These are phyloP conservation scores for Drosophila merina DNA, from an alignment of 2,888 invertebrate species.

Conservation along the genomic window DNA sequence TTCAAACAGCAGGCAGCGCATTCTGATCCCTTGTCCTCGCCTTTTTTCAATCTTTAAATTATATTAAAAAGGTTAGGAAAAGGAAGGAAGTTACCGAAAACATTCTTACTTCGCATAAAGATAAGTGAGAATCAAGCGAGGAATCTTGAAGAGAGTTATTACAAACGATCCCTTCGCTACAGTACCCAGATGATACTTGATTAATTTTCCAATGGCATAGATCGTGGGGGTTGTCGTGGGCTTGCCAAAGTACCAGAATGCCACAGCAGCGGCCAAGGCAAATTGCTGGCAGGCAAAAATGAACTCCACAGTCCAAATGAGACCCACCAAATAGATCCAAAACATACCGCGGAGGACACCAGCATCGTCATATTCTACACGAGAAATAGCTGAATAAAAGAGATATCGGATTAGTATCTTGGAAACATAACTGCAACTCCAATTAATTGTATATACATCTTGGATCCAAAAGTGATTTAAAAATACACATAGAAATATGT, in stretches of 20 bases:
- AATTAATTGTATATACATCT: constrained; percentile 27
- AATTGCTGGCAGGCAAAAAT: constrained; percentile 97
- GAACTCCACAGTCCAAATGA: constrained; percentile 97
- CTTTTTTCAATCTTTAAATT: constrained; percentile 86
- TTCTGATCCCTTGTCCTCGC: constrained; percentile 89
- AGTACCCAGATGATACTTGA: constrained; percentile 96
- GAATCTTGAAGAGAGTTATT: constrained; percentile 96
- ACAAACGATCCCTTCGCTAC: constrained; percentile 97
- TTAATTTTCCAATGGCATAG: constrained; percentile 87
- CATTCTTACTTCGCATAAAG: constrained; percentile 92
- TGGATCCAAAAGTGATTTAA: constrained; percentile 1
- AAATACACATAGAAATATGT: constrained; percentile 31
- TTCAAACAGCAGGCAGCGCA: constrained; percentile 90
- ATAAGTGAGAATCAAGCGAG: constrained; percentile 94
- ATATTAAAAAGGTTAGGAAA: constrained; percentile 45
- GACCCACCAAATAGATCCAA: constrained; percentile 95
- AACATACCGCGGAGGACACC: constrained; percentile 95
- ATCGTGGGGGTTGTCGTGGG: constrained; percentile 87
- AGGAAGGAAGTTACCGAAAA: neutral
- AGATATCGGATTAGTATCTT: neutral
- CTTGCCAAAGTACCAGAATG: constrained; percentile 96
- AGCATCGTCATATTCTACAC: constrained; percentile 90
- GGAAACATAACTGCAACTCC: neutral
- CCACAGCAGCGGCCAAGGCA: constrained; percentile 96
- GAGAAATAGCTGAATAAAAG: constrained; percentile 85